Percentiles rank a stretch among this genome's conserved stretches.
Evolutionary conservation across 1,140 invertebrate species (phyloP).

Genomic region (Carcinoscorpius rotundicauda): DNA sequence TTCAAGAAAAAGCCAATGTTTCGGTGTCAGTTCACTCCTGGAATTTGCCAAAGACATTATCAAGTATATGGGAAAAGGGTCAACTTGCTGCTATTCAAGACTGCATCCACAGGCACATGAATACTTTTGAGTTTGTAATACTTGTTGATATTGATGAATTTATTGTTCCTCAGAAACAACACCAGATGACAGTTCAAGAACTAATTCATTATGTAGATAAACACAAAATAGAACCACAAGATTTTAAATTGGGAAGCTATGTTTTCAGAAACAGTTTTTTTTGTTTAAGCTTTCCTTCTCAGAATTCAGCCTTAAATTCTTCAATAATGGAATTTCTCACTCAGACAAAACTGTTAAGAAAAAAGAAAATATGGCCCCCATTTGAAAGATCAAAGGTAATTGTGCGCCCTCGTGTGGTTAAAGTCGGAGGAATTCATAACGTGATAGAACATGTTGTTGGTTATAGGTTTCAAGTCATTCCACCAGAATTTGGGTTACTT

Average conservation of each 20-base stretch:
- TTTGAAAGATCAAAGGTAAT: conserved; percentile 7
- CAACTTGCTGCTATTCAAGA: conserved; percentile 82
- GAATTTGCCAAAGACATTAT: conserved; percentile 54
- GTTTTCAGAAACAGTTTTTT: conserved; percentile 10
- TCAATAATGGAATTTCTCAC: conserved; percentile 3
- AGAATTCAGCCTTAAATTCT: conserved; percentile 4
- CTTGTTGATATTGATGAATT: conserved; percentile 83
- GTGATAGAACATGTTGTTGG: conserved; percentile 5
- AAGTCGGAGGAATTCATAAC: conserved; percentile 7
- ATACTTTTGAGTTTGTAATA: conserved; percentile 59
- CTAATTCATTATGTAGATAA: conserved; percentile 2
- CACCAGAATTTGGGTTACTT: conserved; percentile 3
- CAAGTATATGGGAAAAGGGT: conserved; percentile 78
- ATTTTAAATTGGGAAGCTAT: neutral
- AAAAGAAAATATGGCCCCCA: conserved; percentile 11
- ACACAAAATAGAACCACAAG: neutral
- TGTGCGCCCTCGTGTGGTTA: conserved; percentile 1
- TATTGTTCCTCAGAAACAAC: conserved; percentile 53
- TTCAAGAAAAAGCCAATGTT: conserved; percentile 49
- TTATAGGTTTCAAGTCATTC: neutral
- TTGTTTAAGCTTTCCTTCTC: conserved; percentile 7
- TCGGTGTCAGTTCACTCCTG: conserved; percentile 59
- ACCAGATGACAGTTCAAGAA: conserved; percentile 48
- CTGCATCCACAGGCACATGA: conserved; percentile 79
- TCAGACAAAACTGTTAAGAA: conserved; percentile 5